These are phyloP conservation scores for Triplophysa bombifrons DNA, from an alignment of 2,797 vertebrate genomes.

Conservation along the genomic window DNA sequence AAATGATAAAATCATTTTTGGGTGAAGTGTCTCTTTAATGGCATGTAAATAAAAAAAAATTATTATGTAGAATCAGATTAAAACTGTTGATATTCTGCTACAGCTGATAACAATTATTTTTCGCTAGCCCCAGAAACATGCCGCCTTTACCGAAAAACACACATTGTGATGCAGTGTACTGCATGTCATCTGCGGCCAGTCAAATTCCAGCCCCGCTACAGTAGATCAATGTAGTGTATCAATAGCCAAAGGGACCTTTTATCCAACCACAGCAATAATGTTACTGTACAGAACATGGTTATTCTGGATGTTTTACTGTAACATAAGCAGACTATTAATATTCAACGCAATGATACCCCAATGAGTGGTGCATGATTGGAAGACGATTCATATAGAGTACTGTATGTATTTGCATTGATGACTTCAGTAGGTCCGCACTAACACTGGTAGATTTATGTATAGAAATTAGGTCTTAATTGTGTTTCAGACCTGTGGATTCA, in stretches of 20 bases:
- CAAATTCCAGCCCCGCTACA: not conserved
- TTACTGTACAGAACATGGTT: not conserved
- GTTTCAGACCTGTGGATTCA: not conserved
- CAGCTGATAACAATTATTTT: not conserved
- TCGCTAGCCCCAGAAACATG: not conserved
- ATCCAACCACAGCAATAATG: constrained; percentile 21
- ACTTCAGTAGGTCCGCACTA: not conserved
- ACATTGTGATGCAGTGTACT: constrained; percentile 2
- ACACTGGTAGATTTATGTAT: not conserved
- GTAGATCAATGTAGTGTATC: constrained; percentile 1
- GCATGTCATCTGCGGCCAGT: not conserved
- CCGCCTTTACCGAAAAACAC: not conserved
- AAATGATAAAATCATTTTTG: not conserved
- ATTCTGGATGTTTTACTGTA: not conserved
- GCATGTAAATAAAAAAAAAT: not conserved
- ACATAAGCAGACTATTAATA: constrained; percentile 4
- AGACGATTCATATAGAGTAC: not conserved
- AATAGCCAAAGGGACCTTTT: constrained; percentile 2
- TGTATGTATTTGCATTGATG: not conserved
- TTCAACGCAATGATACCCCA: not conserved
- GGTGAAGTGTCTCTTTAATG: not conserved
- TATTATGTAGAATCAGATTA: not conserved
- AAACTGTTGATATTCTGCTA: not conserved
- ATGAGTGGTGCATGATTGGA: not conserved
- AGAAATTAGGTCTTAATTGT: not conserved